A percentile compares a stretch with the other conserved stretches of the same genome.
phyloP scores from a whole-genome alignment of 64 coral and sea anemone genomes.

The Stichodactyla helianthus region DNA sequence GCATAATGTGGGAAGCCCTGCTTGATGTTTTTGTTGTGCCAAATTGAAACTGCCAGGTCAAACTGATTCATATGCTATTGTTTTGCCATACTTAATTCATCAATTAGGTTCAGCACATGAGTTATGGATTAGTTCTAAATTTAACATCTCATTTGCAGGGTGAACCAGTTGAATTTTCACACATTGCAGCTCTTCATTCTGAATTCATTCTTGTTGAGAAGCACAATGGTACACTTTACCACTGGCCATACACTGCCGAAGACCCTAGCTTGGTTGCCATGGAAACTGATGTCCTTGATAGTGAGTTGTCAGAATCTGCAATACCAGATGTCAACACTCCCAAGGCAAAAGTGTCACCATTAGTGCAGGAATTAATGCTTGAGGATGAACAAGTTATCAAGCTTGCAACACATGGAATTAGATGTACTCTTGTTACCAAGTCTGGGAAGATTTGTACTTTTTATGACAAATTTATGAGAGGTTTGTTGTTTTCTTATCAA shows the following conservation, averaged over 20 bases:
- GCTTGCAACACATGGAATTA: conserved; percentile 48
- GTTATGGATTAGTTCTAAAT: neutral
- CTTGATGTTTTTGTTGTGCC: no score
- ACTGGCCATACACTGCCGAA: conserved; percentile 64
- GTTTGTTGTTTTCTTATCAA: neutral
- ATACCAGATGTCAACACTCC: conserved; percentile 11
- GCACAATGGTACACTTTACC: conserved; percentile 64
- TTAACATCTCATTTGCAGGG: conserved; percentile 34
- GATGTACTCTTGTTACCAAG: conserved; percentile 75
- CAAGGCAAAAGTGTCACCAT: conserved; percentile 55
- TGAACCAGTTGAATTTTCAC: conserved; percentile 54
- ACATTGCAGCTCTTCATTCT: conserved; percentile 71
- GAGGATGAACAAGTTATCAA: conserved; percentile 46
- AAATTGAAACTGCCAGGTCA: no score
- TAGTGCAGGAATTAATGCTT: conserved; percentile 48
- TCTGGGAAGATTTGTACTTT: conserved; percentile 93
- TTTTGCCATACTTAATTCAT: no score
- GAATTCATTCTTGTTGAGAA: conserved; percentile 84
- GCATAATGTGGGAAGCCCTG: no score
- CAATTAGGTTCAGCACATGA: no score
- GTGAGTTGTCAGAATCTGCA: neutral
- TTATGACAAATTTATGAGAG: conserved; percentile 83
- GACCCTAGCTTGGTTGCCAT: conserved; percentile 16
- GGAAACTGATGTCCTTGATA: conserved; percentile 1
- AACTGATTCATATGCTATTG: no score